These are phyloP conservation scores for Odontamblyopus lacepedii DNA, from an alignment of 2,797 vertebrate genomes.

Conservation along the genomic window DNA sequence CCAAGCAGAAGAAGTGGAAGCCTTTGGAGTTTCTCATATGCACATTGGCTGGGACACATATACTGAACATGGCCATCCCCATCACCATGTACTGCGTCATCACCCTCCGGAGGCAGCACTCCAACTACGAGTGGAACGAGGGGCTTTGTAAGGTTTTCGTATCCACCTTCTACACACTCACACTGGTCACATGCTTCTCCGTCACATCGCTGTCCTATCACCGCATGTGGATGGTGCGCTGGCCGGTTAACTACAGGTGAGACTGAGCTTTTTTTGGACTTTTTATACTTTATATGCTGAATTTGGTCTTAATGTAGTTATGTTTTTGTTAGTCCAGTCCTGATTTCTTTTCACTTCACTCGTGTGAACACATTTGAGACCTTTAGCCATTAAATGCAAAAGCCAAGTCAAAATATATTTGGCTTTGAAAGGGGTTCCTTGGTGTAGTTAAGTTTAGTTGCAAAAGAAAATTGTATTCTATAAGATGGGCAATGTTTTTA, in stretches of 20 bases:
- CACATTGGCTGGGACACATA: slow-evolving; percentile 90
- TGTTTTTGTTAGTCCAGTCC: not conserved
- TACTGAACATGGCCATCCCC: slow-evolving; percentile 91
- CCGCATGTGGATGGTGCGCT: slow-evolving; percentile 98
- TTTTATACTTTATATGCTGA: not conserved
- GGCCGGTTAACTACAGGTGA: slow-evolving; percentile 94
- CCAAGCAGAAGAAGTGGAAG: slow-evolving; percentile 97
- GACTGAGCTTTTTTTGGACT: slow-evolving; percentile 1
- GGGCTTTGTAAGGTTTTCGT: slow-evolving; percentile 95
- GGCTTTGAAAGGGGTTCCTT: no score
- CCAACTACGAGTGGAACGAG: slow-evolving; percentile 91
- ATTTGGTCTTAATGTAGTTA: not conserved
- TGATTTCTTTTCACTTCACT: not conserved
- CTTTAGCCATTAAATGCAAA: not conserved
- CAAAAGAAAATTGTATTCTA: no score
- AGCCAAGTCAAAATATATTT: not conserved
- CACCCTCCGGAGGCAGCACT: slow-evolving; percentile 85
- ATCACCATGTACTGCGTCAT: slow-evolving; percentile 91
- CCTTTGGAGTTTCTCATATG: slow-evolving; percentile 93
- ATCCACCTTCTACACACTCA: slow-evolving; percentile 94
- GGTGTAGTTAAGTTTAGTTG: no score
- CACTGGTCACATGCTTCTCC: slow-evolving; percentile 92
- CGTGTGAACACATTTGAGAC: not conserved
- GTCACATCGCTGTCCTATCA: slow-evolving; percentile 95
- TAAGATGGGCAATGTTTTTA: no score